A percentile compares a stretch with the other conserved stretches of the same genome.
Evolutionary conservation across 1,140 invertebrate genomes (phyloP).

Genomic region (Marisa cornuarietis): DNA sequence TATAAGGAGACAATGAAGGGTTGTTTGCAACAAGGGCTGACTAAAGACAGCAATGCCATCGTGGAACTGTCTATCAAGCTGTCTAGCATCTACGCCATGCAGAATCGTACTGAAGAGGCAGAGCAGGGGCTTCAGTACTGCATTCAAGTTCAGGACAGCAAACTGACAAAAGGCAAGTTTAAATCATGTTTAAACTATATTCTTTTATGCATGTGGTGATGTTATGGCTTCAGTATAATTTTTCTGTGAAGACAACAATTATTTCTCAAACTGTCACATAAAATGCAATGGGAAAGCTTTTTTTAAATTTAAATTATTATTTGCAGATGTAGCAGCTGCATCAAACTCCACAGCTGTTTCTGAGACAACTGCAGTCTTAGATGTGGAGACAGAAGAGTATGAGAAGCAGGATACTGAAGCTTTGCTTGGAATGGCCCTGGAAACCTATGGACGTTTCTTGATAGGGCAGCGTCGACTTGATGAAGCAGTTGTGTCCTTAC

Average conservation of each 20-base stretch:
- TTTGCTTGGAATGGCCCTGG: conserved; percentile 77
- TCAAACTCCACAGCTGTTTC: no score
- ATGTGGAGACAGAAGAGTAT: conserved; percentile 21
- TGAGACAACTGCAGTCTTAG: no score
- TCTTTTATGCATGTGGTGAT: not conserved
- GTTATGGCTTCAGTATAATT: no score
- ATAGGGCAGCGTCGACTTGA: conserved; percentile 71
- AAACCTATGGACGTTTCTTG: conserved; percentile 85
- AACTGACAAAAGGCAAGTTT: conserved; percentile 61
- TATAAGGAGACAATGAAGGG: conserved; percentile 83
- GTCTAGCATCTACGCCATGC: conserved; percentile 68
- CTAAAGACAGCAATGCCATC: conserved; percentile 79
- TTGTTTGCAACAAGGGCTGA: conserved; percentile 72
- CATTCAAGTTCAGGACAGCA: conserved; percentile 74
- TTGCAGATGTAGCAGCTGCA: no score
- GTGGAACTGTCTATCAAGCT: conserved; percentile 78
- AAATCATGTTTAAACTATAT: not conserved
- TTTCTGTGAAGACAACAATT: no score
- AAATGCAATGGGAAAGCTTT: no score
- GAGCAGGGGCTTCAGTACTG: conserved; percentile 81
- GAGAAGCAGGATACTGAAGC: conserved; percentile 72
- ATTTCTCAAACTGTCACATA: no score
- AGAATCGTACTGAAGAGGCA: conserved; percentile 76
- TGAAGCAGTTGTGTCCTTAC: conserved; percentile 76
- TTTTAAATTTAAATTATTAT: no score